Percentiles rank a stretch among this genome's conserved stretches.
Evolutionary conservation across 2,888 invertebrate genomes (phyloP).

Genomic region (Eupelmus urozonus): DNA sequence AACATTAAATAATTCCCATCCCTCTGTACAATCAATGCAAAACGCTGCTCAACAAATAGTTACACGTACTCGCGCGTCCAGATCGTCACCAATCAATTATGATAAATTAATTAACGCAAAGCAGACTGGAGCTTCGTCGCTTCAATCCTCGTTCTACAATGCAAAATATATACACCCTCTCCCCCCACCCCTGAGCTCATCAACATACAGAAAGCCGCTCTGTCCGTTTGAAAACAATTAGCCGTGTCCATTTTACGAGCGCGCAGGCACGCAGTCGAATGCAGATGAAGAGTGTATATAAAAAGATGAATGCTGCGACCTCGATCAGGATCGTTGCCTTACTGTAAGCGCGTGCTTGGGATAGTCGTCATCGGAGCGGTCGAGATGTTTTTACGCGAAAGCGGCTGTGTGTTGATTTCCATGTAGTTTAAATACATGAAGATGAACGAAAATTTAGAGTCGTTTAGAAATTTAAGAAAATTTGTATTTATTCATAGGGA

Average conservation of each 20-base stretch:
- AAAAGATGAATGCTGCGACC: background rate
- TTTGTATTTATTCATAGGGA: too few species aligned
- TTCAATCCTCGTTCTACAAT: background rate
- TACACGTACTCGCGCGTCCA: too few species aligned
- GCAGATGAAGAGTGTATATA: background rate
- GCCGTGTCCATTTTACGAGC: background rate
- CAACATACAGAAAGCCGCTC: background rate
- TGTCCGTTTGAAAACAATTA: background rate
- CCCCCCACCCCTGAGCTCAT: background rate
- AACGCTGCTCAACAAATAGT: too few species aligned
- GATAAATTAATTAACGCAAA: background rate
- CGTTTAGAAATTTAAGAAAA: too few species aligned
- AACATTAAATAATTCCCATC: too few species aligned
- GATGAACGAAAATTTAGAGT: too few species aligned
- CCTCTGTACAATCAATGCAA: too few species aligned
- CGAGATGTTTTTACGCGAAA: too few species aligned
- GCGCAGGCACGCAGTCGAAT: background rate
- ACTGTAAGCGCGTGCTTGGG: too few species aligned
- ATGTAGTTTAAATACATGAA: too few species aligned
- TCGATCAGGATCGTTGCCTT: conserved; percentile 11
- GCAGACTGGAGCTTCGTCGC: background rate
- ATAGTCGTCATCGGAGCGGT: too few species aligned
- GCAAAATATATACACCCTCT: background rate
- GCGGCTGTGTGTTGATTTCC: too few species aligned
- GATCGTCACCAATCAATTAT: background rate